Base-by-base conservation (phyloP, 2,888 invertebrate genomes). In the Sminthurinus aureus region DNA sequence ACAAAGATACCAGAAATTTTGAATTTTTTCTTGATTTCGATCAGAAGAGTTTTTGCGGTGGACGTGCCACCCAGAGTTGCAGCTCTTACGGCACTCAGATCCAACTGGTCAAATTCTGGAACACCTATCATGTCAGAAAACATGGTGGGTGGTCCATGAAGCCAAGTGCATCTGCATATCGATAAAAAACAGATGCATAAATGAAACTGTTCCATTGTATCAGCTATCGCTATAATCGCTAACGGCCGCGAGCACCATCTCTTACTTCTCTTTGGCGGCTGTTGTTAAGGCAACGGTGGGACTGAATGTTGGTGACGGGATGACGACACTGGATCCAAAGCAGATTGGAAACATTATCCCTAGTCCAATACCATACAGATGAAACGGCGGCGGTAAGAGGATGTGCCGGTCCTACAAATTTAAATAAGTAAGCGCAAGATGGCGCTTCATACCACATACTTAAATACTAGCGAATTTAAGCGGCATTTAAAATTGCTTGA, bases 121-220 rank as follows among this genome's bases (percentile, higher is more conserved):
- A 90, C 90, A 51, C 91, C 91, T 73, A 96, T 90, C 86, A 95
- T 91, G 90, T 96, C 95, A 18, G 95, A 93, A 90, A 95, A 95
- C 96, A 84, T 88, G 1, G 96, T 96, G 11, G 96, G 96, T 0
- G 96, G 96, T 69, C 96, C 96, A 89, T 94, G 94, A 50, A 94
- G 90, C 0, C 93, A 90, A 0, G 93, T 93, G 89, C 96, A 95
- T 26, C 78, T 78, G 26, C 12, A 58, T 13, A 24, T n/a, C n/a
- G 6, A 38, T 58, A 18, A 18, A 4, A 38, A 38, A 38, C 38
- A 38, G 38, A 38, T n/a, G 38, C 38, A 38, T 38, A 38, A 38
- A 38, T 38, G 6, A 38, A 38, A 38, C n/a, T n/a, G n/a, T n/a
- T n/a, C n/a, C n/a, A n/a, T n/a, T n/a, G n/a, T n/a, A n/a, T n/a